Evolutionary conservation across 2,888 invertebrate genomes (phyloP), one percentile per base, ranked within the genome.

Genomic region (Drosophila paranaensis): DNA sequence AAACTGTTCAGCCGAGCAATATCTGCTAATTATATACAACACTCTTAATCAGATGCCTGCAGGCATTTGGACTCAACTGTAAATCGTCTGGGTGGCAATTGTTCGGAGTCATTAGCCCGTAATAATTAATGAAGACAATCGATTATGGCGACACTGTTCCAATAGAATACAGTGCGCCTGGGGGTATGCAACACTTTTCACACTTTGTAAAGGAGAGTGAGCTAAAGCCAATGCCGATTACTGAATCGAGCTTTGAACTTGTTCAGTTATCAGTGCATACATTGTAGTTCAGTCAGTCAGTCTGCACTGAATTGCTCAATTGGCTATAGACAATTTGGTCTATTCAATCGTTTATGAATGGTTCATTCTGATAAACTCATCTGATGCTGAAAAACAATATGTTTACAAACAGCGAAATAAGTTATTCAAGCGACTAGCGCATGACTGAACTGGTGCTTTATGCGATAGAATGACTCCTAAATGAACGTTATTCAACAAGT

Each of bases 101-200:
- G 76, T 75, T 60, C 42, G 46, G 56, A 56, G 58, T 48, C 53
- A 55, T 61, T 76, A 51, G 58, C 48, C 60, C 45, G 57, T 16
- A 48, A 70, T 76, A 70, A 77, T 70, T 75, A 66, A 71, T 60
- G 62, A 66, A 51, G 54, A 42, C 53, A 79, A 76, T 80, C 60
- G 80, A 76, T 76, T 71, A 63, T 60, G 54, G 50, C 60, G 63
- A 45, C 71, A 72, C 74, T 54, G 71, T 48, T 65, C 57, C 48
- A 62, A 55, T 66, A 67, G 27, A 79, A 50, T 50, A 6, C 9
- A 37, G 11, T 27, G 16, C 60, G 64, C 69, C 69, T 33, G 40
- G 43, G 63, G 60, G 64, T 30, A 60, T 48, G 60, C 61, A 71
- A 63, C 60, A 63, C 62, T 61, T 69, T 72, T 53, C 48, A 42